phyloP scores from a whole-genome alignment of 2,113 vertebrate genomes.

The Heterocephalus glaber region DNA sequence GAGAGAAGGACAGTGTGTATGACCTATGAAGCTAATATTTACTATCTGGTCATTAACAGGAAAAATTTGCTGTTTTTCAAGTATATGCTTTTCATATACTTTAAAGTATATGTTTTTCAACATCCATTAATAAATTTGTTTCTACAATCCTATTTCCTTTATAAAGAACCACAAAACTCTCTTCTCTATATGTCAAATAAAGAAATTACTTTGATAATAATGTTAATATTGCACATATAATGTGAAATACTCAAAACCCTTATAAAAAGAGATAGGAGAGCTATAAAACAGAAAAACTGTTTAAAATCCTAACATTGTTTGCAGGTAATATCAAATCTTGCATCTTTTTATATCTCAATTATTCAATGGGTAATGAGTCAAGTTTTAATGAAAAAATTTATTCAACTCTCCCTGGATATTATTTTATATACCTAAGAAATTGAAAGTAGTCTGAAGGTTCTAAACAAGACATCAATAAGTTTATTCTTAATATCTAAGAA shows the following conservation, averaged over 20 bases:
- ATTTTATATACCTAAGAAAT: background rate
- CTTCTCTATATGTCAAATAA: background rate
- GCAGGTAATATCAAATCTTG: background rate
- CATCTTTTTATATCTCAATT: background rate
- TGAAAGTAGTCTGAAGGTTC: background rate
- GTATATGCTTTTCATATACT: background rate
- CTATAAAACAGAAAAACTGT: background rate
- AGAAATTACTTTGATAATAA: background rate
- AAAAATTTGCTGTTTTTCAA: background rate
- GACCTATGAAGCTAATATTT: background rate
- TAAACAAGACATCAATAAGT: background rate
- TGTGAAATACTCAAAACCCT: background rate
- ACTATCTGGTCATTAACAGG: no score
- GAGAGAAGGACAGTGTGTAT: fast-evolving
- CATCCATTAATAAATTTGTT: background rate
- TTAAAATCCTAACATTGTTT: background rate
- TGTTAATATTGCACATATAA: background rate
- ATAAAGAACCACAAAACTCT: background rate
- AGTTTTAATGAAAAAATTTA: conserved; percentile 22
- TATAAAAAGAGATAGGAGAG: background rate
- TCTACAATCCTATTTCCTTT: background rate
- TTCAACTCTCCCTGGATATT: background rate
- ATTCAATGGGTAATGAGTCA: background rate
- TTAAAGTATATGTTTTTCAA: background rate
- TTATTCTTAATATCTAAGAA: background rate